Conservation (phyloP, 2,113 vertebrate species). For the Scolopax mira region DNA sequence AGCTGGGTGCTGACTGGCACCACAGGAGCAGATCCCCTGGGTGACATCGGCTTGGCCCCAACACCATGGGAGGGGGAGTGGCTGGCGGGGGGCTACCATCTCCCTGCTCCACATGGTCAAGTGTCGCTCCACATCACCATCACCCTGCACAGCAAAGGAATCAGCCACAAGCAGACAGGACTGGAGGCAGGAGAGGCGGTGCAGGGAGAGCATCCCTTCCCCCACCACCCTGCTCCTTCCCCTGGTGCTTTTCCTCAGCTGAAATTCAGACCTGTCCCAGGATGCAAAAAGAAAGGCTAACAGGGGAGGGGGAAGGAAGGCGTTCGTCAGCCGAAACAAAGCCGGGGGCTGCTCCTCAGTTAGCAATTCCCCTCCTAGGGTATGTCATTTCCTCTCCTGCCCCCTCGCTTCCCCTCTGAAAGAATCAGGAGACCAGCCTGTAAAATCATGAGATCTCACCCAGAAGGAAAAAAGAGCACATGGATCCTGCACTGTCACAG, state of each 20-base stretch:
- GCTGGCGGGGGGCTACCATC: not conserved
- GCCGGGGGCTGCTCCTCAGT: not conserved
- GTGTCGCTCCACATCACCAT: not conserved
- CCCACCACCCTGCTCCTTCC: not conserved
- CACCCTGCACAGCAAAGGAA: not conserved
- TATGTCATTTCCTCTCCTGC: not conserved
- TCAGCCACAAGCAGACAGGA: not conserved
- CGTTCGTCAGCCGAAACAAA: not conserved
- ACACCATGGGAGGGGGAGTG: not conserved
- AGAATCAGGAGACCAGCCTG: not conserved
- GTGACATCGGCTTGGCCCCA: rapidly evolving
- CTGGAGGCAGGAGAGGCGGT: not conserved
- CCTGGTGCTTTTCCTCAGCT: not conserved
- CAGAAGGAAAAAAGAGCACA: not conserved
- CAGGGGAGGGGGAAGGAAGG: not conserved
- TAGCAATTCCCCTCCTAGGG: not conserved
- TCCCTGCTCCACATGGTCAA: not conserved
- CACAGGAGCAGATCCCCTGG: not conserved
- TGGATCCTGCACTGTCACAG: not conserved
- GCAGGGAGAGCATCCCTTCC: slow-evolving; percentile 9
- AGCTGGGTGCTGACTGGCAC: not conserved
- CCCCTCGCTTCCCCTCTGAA: not conserved
- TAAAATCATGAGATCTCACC: not conserved
- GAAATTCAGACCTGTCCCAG: not conserved
- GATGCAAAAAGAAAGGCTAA: not conserved